phyloP scores from a whole-genome alignment of 2,113 vertebrate species.

The Hypomesus transpacificus region DNA sequence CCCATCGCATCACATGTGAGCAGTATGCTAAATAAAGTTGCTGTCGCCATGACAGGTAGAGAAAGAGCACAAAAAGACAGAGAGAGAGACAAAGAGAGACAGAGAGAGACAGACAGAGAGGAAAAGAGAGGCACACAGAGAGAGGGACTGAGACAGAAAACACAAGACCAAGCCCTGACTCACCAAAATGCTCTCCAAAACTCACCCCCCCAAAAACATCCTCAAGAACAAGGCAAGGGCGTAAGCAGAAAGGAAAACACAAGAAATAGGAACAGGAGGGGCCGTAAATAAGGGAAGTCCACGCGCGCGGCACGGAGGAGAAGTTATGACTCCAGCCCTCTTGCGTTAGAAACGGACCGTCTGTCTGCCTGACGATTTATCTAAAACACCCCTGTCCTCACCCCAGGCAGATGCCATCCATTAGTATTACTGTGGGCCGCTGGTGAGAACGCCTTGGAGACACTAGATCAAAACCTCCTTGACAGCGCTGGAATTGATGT shows the following conservation, averaged over 20 bases:
- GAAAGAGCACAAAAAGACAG: slow-evolving; percentile 20
- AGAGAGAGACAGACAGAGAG: neutral
- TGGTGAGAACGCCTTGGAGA: neutral
- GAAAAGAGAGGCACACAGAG: neutral
- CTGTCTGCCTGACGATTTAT: neutral
- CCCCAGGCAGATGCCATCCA: neutral
- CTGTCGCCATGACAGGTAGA: slow-evolving; percentile 1
- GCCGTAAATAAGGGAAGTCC: neutral
- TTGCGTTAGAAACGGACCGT: no score
- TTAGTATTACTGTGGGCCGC: neutral
- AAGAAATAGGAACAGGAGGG: neutral
- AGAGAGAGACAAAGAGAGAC: neutral
- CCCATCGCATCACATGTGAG: neutral
- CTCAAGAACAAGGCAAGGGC: no score
- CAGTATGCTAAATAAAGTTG: slow-evolving; percentile 36
- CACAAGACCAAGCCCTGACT: neutral
- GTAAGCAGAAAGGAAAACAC: neutral
- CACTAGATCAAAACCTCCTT: neutral
- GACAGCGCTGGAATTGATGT: neutral
- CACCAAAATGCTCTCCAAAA: neutral
- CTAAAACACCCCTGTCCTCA: neutral
- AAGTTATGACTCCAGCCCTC: neutral
- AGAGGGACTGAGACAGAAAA: neutral
- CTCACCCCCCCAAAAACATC: neutral
- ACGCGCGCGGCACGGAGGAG: neutral